Evolutionary conservation across 2,888 invertebrate species (phyloP).

Genomic region (Cataglyphis rosenhaueri): DNA sequence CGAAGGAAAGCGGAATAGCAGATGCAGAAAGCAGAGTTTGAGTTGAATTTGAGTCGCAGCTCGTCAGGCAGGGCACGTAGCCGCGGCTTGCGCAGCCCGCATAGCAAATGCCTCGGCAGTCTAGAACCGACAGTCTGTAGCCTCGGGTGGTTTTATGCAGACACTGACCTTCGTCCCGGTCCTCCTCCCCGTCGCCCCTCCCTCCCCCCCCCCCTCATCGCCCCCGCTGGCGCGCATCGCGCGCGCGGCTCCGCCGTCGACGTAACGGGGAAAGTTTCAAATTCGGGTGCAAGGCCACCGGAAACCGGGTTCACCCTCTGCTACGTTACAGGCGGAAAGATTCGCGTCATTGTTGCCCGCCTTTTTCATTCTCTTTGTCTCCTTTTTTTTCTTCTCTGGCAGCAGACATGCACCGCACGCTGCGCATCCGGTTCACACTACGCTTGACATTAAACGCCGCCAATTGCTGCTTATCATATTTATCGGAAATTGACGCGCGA

Average conservation of each 20-base stretch:
- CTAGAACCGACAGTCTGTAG: constrained; percentile 78
- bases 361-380: constrained; percentile 13
- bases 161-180: constrained; percentile 84
- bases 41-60: constrained; percentile 84
- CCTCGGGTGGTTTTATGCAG: constrained; percentile 84
- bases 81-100: constrained; percentile 83
- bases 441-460: constrained; percentile 21
- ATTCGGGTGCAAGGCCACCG: constrained; percentile 85
- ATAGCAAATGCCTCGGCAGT: constrained; percentile 82
- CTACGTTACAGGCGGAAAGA: constrained; percentile 51
- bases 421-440: constrained; percentile 7
- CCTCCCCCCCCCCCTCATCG: constrained; percentile 65
- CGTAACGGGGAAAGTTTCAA: constrained; percentile 84
- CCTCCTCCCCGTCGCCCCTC: constrained; percentile 59
- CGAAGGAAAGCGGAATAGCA: constrained; percentile 77
- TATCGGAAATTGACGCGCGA: constrained; percentile 58
- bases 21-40: constrained; percentile 82
- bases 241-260: constrained; percentile 66
- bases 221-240: constrained; percentile 53
- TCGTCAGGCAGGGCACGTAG: constrained; percentile 85
- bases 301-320: constrained; percentile 72
- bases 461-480: constrained; percentile 53
- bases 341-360: constrained; percentile 45
- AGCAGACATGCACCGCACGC: constrained; percentile 12
- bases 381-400: neutral